Percentiles rank a stretch among this genome's conserved stretches.
These are phyloP conservation scores for Turdus rufiventris DNA, from an alignment of 2,113 vertebrate species.

Conservation along the genomic window DNA sequence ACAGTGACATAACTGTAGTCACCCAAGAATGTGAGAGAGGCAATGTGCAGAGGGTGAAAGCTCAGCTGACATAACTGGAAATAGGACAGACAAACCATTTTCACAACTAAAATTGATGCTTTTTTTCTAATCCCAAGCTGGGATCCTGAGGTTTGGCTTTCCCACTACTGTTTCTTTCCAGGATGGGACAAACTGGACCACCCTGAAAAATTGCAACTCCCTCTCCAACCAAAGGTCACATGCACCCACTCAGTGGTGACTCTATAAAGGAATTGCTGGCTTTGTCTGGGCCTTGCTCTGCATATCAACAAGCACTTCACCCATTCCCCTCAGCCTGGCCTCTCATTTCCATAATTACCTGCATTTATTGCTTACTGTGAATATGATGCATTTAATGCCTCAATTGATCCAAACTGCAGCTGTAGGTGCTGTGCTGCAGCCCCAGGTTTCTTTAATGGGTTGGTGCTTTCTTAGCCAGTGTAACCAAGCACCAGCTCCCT, in stretches of 20 bases:
- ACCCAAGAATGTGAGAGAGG: neutral
- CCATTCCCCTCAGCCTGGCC: neutral
- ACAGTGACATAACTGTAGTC: neutral
- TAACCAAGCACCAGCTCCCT: neutral
- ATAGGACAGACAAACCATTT: neutral
- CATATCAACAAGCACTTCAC: neutral
- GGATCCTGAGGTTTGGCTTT: neutral
- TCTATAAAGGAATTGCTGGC: neutral
- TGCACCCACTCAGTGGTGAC: neutral
- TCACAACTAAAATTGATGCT: fast-evolving
- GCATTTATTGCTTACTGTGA: constrained; percentile 6
- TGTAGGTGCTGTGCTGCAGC: neutral
- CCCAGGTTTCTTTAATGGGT: neutral
- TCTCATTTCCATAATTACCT: constrained; percentile 13
- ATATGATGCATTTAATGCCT: neutral
- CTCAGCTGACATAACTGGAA: neutral
- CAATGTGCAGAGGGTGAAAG: neutral
- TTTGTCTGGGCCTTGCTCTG: neutral
- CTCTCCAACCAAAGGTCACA: neutral
- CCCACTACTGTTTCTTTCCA: fast-evolving
- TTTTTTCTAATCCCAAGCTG: neutral
- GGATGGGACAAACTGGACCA: neutral
- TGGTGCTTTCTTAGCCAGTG: neutral
- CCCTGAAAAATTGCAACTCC: neutral
- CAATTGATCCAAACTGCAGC: neutral